These are phyloP conservation scores for Zapus hudsonius DNA, from an alignment of 2,113 vertebrate genomes.

Conservation along the genomic window DNA sequence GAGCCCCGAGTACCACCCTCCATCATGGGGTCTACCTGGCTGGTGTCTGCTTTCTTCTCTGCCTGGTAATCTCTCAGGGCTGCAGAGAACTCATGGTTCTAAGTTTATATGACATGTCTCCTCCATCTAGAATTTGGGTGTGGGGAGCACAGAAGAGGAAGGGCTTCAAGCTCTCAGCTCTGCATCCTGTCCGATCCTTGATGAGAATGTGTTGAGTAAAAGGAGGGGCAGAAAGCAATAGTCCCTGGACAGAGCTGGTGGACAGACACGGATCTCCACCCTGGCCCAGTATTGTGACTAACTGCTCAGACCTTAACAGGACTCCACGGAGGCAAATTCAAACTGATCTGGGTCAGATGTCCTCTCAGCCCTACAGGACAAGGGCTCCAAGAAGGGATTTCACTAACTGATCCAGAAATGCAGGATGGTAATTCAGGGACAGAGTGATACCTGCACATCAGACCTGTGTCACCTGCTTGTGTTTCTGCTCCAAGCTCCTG, in stretches of 20 bases:
- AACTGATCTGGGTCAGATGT: neutral
- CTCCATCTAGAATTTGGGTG: neutral
- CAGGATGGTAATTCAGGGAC: neutral
- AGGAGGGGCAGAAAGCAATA: neutral
- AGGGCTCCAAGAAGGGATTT: neutral
- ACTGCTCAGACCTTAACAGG: neutral
- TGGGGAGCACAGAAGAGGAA: neutral
- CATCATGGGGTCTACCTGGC: too few relatives aligned
- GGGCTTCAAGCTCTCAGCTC: neutral
- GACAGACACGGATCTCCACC: neutral
- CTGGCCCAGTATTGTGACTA: fast-evolving
- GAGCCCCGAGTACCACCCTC: too few relatives aligned
- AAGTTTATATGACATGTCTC: neutral
- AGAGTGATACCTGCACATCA: neutral
- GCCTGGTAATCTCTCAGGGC: neutral
- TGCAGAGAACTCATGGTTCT: neutral
- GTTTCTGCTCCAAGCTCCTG: neutral
- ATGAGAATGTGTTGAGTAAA: fast-evolving
- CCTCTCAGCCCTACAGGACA: neutral
- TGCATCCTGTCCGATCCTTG: neutral
- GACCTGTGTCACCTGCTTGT: neutral
- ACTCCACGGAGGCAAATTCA: neutral
- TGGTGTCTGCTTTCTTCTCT: neutral
- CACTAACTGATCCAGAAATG: neutral
- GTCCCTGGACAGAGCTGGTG: neutral